Percentiles rank a stretch among this genome's conserved stretches.
These are phyloP conservation scores for Calvadosia cruxmelitensis DNA, from an alignment of 30 jellyfish, hydroid and myxozoan genomes.

Conservation along the genomic window DNA sequence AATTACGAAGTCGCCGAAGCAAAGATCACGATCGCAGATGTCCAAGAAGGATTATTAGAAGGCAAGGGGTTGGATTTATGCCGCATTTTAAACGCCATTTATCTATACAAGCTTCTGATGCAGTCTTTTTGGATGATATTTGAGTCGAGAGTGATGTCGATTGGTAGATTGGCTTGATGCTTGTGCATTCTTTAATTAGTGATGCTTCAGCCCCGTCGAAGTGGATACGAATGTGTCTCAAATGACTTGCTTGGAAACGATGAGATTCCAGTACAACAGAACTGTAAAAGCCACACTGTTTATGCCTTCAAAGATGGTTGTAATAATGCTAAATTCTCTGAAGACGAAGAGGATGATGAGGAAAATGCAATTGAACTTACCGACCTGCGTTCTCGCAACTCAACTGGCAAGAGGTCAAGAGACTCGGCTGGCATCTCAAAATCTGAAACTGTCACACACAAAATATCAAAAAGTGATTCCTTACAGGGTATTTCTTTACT, in stretches of 20 bases:
- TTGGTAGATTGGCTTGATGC: too few relatives aligned
- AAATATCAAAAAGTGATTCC: slow-evolving; percentile 26
- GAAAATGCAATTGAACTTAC: slow-evolving; percentile 25
- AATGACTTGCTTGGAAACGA: background rate
- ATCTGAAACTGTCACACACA: slow-evolving; percentile 15
- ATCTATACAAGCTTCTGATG: too few relatives aligned
- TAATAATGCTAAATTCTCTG: background rate
- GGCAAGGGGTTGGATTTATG: too few relatives aligned
- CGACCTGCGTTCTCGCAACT: slow-evolving; percentile 35
- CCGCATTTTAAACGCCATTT: too few relatives aligned
- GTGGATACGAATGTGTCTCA: background rate
- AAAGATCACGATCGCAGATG: too few relatives aligned
- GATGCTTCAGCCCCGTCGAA: too few relatives aligned
- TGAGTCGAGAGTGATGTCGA: background rate
- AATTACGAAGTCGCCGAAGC: too few relatives aligned
- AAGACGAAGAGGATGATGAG: slow-evolving; percentile 12
- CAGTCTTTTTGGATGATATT: too few relatives aligned
- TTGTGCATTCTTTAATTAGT: too few relatives aligned
- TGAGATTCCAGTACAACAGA: background rate
- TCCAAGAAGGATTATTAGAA: too few relatives aligned
- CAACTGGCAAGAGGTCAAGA: slow-evolving; percentile 2
- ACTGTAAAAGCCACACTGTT: background rate
- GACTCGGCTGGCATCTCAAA: slow-evolving; percentile 2
- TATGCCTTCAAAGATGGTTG: background rate
- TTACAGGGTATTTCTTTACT: slow-evolving; percentile 28